These are phyloP conservation scores for Thaleichthys pacificus DNA, from an alignment of 2,797 vertebrate genomes.

Conservation along the genomic window DNA sequence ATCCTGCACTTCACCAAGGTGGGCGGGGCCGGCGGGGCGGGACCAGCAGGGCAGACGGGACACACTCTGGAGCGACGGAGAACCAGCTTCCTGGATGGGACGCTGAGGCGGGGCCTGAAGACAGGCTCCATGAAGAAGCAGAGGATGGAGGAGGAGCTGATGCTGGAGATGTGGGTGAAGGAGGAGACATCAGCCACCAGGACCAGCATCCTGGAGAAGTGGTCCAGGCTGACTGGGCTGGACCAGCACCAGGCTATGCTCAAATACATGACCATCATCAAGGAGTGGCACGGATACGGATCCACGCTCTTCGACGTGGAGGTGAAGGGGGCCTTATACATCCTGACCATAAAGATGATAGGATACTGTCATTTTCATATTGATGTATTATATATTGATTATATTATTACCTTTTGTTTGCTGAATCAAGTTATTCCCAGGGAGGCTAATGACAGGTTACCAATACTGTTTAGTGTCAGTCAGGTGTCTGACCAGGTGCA, in stretches of 20 bases:
- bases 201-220: conserved; percentile 86
- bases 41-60: conserved; percentile 52
- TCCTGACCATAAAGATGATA: neutral
- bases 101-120: conserved; percentile 84
- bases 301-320: conserved; percentile 92
- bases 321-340: conserved; percentile 61
- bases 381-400: neutral
- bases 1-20: conserved; percentile 87
- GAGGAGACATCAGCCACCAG: conserved; percentile 90
- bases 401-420: no score
- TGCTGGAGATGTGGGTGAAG: conserved; percentile 96
- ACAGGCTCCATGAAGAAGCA: conserved; percentile 90
- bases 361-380: neutral
- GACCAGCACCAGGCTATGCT: conserved; percentile 93
- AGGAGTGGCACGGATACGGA: conserved; percentile 91
- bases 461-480: no score
- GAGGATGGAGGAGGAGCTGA: conserved; percentile 90
- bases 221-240: conserved; percentile 82
- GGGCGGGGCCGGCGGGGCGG: conserved; percentile 53
- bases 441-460: neutral
- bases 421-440: no score
- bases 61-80: conserved; percentile 87
- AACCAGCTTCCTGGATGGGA: conserved; percentile 90
- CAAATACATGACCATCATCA: conserved; percentile 90
- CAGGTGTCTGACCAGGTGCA: neutral